Percentiles rank a stretch among this genome's conserved stretches.
Conservation (phyloP, 2,797 vertebrate species). For the Aldrovandia affinis region DNA sequence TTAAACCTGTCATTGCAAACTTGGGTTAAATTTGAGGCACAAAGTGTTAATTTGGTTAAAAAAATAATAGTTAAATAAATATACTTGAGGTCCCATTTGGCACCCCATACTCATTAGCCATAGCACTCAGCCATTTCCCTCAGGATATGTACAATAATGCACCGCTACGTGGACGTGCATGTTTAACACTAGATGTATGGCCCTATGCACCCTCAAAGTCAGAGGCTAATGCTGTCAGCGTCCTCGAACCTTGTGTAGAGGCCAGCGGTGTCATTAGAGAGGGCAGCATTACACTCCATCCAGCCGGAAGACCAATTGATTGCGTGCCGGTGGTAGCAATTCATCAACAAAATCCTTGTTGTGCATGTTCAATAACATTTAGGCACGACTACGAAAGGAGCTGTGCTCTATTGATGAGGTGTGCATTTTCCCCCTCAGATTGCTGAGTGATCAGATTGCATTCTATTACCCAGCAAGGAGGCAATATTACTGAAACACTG, state of each 20-base stretch:
- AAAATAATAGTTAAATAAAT: no score
- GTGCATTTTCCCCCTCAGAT: slow-evolving; percentile 29
- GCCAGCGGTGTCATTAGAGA: slow-evolving; percentile 32
- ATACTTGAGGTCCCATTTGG: no score
- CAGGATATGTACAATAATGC: not conserved
- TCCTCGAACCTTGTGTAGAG: slow-evolving; percentile 39
- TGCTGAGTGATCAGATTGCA: slow-evolving; percentile 54
- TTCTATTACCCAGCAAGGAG: slow-evolving; percentile 50
- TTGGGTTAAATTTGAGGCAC: no score
- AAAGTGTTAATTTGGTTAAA: no score
- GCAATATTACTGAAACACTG: slow-evolving; percentile 34
- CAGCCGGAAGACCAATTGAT: slow-evolving; percentile 27
- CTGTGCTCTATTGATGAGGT: slow-evolving; percentile 38
- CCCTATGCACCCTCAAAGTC: slow-evolving; percentile 41
- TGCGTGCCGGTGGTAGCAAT: not conserved
- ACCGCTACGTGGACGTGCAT: not conserved
- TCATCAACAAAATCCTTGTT: slow-evolving; percentile 8
- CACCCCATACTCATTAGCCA: not conserved
- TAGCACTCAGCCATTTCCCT: not conserved
- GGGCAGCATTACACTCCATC: slow-evolving; percentile 22
- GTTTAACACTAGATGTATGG: slow-evolving; percentile 1
- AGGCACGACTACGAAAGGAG: slow-evolving; percentile 24
- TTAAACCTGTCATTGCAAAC: no score
- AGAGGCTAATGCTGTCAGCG: slow-evolving; percentile 46
- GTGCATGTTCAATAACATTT: not conserved